These are phyloP conservation scores for Spilarctia lutea DNA, from an alignment of 2,888 invertebrate genomes.

Conservation along the genomic window DNA sequence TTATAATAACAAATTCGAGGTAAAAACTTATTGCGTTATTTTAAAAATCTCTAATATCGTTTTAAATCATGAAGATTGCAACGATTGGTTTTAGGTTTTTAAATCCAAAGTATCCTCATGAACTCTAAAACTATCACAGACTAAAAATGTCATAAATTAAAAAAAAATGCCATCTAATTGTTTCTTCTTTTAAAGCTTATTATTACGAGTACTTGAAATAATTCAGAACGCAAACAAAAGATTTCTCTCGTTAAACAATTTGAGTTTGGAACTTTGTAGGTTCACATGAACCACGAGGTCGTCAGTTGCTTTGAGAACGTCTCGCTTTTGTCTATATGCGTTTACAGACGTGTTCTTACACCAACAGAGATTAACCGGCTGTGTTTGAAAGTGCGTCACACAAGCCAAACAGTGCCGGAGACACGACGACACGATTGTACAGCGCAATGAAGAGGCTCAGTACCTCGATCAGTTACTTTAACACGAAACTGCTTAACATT, in stretches of 20 bases:
- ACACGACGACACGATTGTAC: conserved; percentile 41
- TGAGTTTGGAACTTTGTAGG: conserved; percentile 71
- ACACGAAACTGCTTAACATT: conserved; percentile 83
- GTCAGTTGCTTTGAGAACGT: conserved; percentile 74
- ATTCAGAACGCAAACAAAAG: conserved; percentile 71
- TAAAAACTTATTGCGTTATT: conserved; percentile 37
- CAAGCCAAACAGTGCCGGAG: conserved; percentile 26
- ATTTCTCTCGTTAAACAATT: conserved; percentile 71
- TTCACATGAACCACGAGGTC: conserved; percentile 73
- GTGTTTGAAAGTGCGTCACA: conserved; percentile 41
- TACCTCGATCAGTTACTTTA: conserved; percentile 69
- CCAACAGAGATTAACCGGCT: conserved; percentile 66
- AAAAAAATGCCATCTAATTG: neutral
- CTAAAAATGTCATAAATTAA: neutral
- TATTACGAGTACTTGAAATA: too few species aligned
- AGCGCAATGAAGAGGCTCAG: conserved; percentile 56
- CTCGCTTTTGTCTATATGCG: conserved; percentile 75
- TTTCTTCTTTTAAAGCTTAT: conserved; percentile 56
- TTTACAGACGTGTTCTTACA: conserved; percentile 64
- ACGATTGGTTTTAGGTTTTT: neutral
- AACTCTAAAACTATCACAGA: neutral
- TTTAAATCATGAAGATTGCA: neutral
- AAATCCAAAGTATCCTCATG: conserved; percentile 28
- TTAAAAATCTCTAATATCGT: neutral
- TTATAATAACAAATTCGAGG: conserved; percentile 35